Percentiles rank a stretch among this genome's conserved stretches.
Conservation (phyloP, 37 sponge, comb jelly and placozoan genomes). For the Bolinopsis microptera region DNA sequence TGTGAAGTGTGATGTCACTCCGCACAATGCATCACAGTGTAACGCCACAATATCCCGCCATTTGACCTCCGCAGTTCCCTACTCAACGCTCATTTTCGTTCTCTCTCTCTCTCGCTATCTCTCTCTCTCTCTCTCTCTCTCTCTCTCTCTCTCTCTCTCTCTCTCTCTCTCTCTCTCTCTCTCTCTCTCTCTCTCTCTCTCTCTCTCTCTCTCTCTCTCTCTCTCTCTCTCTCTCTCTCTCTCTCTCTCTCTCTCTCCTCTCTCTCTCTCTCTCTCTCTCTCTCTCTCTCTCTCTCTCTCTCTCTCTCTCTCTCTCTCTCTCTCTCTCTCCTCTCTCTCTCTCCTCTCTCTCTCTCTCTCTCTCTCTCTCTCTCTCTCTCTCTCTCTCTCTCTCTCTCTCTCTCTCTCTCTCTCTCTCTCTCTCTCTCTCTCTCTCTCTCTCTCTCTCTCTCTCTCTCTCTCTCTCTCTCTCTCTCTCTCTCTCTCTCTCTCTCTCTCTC, state of each 20-base stretch:
- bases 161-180: constrained; percentile 17
- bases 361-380: neutral
- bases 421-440: neutral
- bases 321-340: neutral
- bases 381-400: neutral
- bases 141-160: constrained; percentile 19
- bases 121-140: neutral
- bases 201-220: constrained; percentile 22
- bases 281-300: neutral
- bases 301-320: neutral
- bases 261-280: too few relatives aligned
- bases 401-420: too few relatives aligned
- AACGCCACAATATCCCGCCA: too few relatives aligned
- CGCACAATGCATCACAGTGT: too few relatives aligned
- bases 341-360: neutral
- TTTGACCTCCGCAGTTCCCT: too few relatives aligned
- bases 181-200: constrained; percentile 33
- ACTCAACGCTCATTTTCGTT: neutral
- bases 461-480: constrained; percentile 31
- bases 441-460: constrained; percentile 1
- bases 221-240: constrained; percentile 33
- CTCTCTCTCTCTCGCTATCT: too few relatives aligned
- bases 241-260: constrained; percentile 33
- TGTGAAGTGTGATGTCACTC: neutral
- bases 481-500: constrained; percentile 33